Percentiles rank a stretch among this genome's conserved stretches.
Conservation (phyloP, 2,888 invertebrate species). For the Hypselothyrea guttata region DNA sequence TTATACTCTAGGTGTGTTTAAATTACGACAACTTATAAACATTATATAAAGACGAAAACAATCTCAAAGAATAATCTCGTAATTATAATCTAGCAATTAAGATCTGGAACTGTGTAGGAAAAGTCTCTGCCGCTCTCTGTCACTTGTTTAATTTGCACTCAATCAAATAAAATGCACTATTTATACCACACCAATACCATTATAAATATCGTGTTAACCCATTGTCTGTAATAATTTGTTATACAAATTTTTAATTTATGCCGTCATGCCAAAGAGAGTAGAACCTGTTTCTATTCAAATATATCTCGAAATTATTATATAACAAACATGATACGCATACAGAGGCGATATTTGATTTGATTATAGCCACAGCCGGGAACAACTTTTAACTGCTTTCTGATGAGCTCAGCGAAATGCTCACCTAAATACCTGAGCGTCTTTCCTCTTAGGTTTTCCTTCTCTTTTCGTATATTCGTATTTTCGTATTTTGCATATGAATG, state of each 20-base stretch:
- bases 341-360: constrained; percentile 32
- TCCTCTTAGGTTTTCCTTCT: constrained; percentile 14
- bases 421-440: constrained; percentile 9
- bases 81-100: constrained; percentile 3
- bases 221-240: no score
- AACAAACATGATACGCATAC: constrained; percentile 36
- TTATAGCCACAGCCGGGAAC: constrained; percentile 5
- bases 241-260: constrained; percentile 11
- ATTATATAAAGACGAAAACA: no score
- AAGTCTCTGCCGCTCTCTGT: no score
- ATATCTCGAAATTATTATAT: constrained; percentile 33
- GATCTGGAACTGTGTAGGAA: no score
- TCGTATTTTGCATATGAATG: constrained; percentile 75
- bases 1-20: constrained; percentile 36
- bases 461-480: no score
- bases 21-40: no score
- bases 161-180: constrained; percentile 8
- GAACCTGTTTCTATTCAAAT: constrained; percentile 43
- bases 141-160: no score
- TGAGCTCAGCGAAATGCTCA: constrained; percentile 54
- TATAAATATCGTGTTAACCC: constrained; percentile 1
- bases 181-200: neutral
- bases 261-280: constrained; percentile 20
- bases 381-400: constrained; percentile 18
- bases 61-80: no score